A percentile compares a stretch with the other conserved stretches of the same genome.
Conservation (phyloP, 2,888 invertebrate species). For the Diplazon laetatorius region DNA sequence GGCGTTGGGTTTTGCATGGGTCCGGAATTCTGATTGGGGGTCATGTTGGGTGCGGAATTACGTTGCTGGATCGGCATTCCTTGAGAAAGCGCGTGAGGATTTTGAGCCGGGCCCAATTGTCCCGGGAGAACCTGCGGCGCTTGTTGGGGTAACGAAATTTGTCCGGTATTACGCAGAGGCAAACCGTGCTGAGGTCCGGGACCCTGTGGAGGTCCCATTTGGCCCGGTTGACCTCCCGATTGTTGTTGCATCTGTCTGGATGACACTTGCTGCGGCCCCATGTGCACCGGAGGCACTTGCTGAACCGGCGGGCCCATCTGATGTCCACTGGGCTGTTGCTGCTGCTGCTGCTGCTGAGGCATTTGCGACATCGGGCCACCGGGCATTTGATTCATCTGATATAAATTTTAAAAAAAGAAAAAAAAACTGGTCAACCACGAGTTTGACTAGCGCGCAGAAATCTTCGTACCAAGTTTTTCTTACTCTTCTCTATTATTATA, state of each 20-base stretch:
- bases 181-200: constrained; percentile 66
- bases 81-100: constrained; percentile 65
- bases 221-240: constrained; percentile 70
- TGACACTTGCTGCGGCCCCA: constrained; percentile 51
- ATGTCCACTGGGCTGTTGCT: constrained; percentile 48
- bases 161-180: constrained; percentile 64
- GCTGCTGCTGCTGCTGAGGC: constrained; percentile 54
- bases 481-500: no score
- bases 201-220: constrained; percentile 67
- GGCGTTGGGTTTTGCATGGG: constrained; percentile 64
- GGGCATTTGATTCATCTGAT: constrained; percentile 72
- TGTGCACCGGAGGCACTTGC: constrained; percentile 64
- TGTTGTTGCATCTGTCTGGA: constrained; percentile 45
- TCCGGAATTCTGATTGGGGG: constrained; percentile 54
- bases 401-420: no score
- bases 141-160: constrained; percentile 69
- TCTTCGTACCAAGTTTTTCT: no score
- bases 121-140: constrained; percentile 60
- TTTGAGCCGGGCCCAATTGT: constrained; percentile 69
- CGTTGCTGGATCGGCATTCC: constrained; percentile 61
- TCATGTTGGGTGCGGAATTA: constrained; percentile 62
- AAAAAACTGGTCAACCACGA: no score
- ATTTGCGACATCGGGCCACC: constrained; percentile 65
- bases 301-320: constrained; percentile 61
- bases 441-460: no score